Evolutionary conservation across 2,888 invertebrate species (phyloP).

Genomic region (Ectemnius continuus): DNA sequence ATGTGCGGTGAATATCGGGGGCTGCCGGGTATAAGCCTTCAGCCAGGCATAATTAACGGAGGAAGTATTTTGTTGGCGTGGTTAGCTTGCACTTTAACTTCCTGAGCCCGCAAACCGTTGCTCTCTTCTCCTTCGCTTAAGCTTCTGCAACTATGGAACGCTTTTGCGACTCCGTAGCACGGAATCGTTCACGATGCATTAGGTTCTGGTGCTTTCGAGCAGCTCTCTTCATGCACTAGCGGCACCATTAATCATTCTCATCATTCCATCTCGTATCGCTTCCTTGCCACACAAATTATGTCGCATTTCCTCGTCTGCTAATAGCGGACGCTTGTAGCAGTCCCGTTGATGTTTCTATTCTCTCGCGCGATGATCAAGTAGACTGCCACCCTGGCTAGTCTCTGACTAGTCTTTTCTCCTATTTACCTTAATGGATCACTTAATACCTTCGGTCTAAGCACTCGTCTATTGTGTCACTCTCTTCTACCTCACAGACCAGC

Average conservation of each 20-base stretch:
- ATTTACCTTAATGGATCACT: no score
- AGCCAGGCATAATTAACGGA: constrained; percentile 36
- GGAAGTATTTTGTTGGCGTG: constrained; percentile 31
- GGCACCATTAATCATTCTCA: constrained; percentile 51
- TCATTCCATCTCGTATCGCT: constrained; percentile 9
- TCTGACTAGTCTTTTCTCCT: no score
- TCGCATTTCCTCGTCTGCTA: background rate
- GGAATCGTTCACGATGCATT: constrained; percentile 49
- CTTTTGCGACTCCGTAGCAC: constrained; percentile 32
- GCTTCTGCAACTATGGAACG: constrained; percentile 19
- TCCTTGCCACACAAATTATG: constrained; percentile 19
- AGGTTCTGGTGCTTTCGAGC: constrained; percentile 49
- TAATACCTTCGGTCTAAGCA: no score
- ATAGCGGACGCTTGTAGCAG: constrained; percentile 2
- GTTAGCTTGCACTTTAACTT: background rate
- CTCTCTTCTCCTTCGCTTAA: no score
- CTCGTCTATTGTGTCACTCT: no score
- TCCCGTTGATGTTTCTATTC: no score
- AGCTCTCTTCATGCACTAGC: constrained; percentile 40
- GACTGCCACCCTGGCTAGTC: no score
- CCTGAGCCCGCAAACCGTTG: no score
- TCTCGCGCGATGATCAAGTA: no score
- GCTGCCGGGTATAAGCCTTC: background rate
- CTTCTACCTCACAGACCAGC: no score
- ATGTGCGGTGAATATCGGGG: no score